Percentiles rank a stretch among this genome's conserved stretches.
Conservation (phyloP, 1,140 invertebrate genomes). For the Papilio polytes region DNA sequence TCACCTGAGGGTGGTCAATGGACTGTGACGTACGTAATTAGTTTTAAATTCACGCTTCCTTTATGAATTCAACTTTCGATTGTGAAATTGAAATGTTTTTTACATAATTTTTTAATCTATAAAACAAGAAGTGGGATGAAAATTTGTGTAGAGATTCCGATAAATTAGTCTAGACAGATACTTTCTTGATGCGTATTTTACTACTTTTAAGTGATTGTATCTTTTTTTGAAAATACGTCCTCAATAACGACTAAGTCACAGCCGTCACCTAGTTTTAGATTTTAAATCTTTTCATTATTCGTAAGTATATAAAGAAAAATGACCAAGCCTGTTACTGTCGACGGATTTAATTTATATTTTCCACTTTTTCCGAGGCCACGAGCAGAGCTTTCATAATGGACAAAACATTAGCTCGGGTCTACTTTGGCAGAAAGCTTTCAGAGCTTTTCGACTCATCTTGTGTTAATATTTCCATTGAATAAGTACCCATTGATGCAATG, state of each 20-base stretch:
- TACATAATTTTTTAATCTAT: not conserved
- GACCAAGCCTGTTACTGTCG: constrained; percentile 47
- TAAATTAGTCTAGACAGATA: too few species aligned
- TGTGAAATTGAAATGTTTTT: not conserved
- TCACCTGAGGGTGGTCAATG: constrained; percentile 75
- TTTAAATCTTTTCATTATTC: not conserved
- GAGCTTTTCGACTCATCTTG: constrained; percentile 70
- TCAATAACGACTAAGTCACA: not conserved
- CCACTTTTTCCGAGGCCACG: constrained; percentile 50
- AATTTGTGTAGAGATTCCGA: too few species aligned
- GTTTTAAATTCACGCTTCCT: constrained; percentile 46
- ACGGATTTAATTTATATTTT: constrained; percentile 74
- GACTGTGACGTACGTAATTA: constrained; percentile 56
- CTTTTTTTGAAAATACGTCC: too few species aligned
- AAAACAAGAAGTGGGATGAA: not conserved
- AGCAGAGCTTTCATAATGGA: constrained; percentile 72
- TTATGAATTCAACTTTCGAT: constrained; percentile 4
- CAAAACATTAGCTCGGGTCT: constrained; percentile 76
- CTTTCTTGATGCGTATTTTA: too few species aligned
- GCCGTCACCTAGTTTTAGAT: not conserved
- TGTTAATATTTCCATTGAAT: constrained; percentile 57
- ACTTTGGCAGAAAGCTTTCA: constrained; percentile 76
- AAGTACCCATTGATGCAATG: constrained; percentile 42
- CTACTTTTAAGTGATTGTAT: too few species aligned
- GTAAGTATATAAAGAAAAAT: constrained; percentile 47